phyloP scores from a whole-genome alignment of 2,797 vertebrate genomes.

The Sebastes flavidus region DNA sequence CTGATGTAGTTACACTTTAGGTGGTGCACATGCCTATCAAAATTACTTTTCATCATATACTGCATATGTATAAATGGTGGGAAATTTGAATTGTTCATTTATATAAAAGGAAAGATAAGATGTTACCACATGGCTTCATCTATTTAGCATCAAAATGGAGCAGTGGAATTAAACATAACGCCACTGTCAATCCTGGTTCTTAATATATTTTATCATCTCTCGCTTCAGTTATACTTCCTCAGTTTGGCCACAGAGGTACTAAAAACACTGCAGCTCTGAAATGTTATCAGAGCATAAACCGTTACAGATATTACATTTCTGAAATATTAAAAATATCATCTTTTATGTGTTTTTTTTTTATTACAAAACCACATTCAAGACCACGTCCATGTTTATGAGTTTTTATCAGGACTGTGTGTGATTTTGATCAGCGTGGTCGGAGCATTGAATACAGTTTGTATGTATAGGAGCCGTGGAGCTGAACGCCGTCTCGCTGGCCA shows the following conservation, averaged over 20 bases:
- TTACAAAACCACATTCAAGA: conserved; percentile 5
- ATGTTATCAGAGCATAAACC: conserved; percentile 40
- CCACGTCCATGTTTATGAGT: background rate
- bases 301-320: conserved; percentile 29
- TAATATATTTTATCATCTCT: conserved; percentile 40
- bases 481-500: conserved; percentile 28
- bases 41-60: background rate
- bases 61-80: background rate
- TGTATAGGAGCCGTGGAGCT: background rate
- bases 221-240: conserved; percentile 19
- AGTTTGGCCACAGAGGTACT: conserved; percentile 2
- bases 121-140: conserved; percentile 11
- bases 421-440: background rate
- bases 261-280: conserved; percentile 32
- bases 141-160: conserved; percentile 46
- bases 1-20: background rate
- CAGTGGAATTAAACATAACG: conserved; percentile 29
- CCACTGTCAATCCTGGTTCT: background rate
- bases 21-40: background rate
- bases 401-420: conserved; percentile 3
- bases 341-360: conserved; percentile 23
- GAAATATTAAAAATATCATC: conserved; percentile 27
- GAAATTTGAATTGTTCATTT: background rate
- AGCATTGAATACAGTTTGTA: background rate
- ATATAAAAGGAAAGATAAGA: conserved; percentile 3